Evolutionary conservation across 2,888 invertebrate genomes (phyloP).

Genomic region (Aporophyla nigra): DNA sequence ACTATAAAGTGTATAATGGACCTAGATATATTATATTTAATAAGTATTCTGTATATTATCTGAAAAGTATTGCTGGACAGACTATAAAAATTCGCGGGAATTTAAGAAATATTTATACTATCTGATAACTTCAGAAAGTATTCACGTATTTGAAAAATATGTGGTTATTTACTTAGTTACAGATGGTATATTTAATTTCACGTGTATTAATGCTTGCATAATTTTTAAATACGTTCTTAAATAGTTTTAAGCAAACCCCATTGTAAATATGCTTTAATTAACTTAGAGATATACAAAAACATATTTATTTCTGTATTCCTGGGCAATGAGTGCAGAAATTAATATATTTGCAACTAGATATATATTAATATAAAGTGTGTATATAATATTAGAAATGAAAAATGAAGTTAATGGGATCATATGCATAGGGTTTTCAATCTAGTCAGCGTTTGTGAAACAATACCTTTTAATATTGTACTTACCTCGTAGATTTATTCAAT

Average conservation of each 20-base stretch:
- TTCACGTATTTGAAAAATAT: conserved; percentile 18
- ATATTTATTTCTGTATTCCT: conserved; percentile 81
- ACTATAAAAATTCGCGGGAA: conserved; percentile 72
- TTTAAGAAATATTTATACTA: conserved; percentile 44
- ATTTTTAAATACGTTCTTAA: conserved; percentile 10
- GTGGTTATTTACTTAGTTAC: conserved; percentile 8
- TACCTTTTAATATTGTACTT: conserved; percentile 31
- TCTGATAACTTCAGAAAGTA: conserved; percentile 26
- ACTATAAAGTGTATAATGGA: conserved; percentile 32
- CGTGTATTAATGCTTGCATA: conserved; percentile 35
- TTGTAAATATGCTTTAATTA: conserved; percentile 67
- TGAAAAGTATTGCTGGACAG: conserved; percentile 73
- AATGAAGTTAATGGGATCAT: conserved; percentile 66
- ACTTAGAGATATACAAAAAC: conserved; percentile 47
- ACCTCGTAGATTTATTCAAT: conserved; percentile 25
- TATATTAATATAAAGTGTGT: conserved; percentile 31
- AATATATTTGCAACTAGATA: conserved; percentile 39
- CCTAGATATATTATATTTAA: conserved; percentile 4
- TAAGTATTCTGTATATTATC: conserved; percentile 51
- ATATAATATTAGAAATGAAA: conserved; percentile 53
- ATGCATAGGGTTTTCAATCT: conserved; percentile 55
- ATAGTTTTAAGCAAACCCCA: conserved; percentile 73
- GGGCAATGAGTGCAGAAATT: conserved; percentile 89
- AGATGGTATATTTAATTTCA: conserved; percentile 49
- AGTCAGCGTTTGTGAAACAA: conserved; percentile 40